These are phyloP conservation scores for Dallia pectoralis DNA, from an alignment of 2,797 vertebrate genomes.

Conservation along the genomic window DNA sequence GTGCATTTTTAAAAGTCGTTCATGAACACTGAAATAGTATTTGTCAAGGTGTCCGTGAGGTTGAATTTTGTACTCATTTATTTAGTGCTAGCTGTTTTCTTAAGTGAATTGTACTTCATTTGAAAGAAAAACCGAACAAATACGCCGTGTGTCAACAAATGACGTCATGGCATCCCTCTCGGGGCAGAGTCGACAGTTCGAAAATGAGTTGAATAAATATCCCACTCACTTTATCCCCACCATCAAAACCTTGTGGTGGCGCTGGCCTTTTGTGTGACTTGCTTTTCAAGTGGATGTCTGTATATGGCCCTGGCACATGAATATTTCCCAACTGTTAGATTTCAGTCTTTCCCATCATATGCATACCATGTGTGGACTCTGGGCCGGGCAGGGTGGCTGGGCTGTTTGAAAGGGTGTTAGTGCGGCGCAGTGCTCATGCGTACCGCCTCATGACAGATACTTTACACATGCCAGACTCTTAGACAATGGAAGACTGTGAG, in stretches of 20 bases:
- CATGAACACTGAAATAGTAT: slow-evolving; percentile 34
- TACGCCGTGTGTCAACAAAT: slow-evolving; percentile 52
- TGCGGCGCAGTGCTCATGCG: slow-evolving; percentile 46
- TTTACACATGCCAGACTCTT: slow-evolving; percentile 73
- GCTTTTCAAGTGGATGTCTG: slow-evolving; percentile 46
- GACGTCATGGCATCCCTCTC: slow-evolving; percentile 52
- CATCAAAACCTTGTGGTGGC: slow-evolving; percentile 50
- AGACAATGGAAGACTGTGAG: slow-evolving; percentile 72
- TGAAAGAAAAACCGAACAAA: slow-evolving; percentile 33
- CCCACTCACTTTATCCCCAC: slow-evolving; percentile 43
- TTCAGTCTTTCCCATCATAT: slow-evolving; percentile 55
- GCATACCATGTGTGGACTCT: slow-evolving; percentile 57
- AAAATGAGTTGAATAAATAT: slow-evolving; percentile 53
- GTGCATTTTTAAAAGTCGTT: slow-evolving; percentile 19
- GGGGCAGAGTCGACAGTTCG: slow-evolving; percentile 45
- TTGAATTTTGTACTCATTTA: not conserved
- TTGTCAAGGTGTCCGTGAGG: not conserved
- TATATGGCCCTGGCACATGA: slow-evolving; percentile 45
- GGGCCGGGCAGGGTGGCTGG: not conserved
- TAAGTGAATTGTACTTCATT: not conserved
- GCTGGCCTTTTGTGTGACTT: slow-evolving; percentile 43
- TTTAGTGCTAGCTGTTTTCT: slow-evolving; percentile 3
- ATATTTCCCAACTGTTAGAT: slow-evolving; percentile 30
- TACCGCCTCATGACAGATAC: slow-evolving; percentile 69
- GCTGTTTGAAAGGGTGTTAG: slow-evolving; percentile 38